These are phyloP conservation scores for Acanthosepion esculentum DNA, from an alignment of 2,888 invertebrate species.

Conservation along the genomic window DNA sequence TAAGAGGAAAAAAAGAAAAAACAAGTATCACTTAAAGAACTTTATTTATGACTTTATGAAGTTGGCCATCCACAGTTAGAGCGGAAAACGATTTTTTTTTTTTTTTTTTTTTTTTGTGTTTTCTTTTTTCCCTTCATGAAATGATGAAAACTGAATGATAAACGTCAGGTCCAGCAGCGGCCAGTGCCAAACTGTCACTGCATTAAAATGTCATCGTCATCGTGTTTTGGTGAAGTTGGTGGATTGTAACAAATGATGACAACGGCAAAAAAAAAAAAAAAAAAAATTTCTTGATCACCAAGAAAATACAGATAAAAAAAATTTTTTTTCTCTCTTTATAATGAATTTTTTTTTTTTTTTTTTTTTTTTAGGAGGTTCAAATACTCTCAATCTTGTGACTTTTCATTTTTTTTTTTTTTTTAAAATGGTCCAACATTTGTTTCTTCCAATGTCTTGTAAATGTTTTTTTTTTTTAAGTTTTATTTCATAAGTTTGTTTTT, in stretches of 20 bases:
- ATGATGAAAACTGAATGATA: conserved; percentile 50
- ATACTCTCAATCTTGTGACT: neutral
- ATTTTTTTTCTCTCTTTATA: neutral
- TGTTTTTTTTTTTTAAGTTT: neutral
- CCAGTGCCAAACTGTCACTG: neutral
- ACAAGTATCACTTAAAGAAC: neutral
- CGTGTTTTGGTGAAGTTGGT: neutral
- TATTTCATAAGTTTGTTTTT: neutral
- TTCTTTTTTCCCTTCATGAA: neutral
- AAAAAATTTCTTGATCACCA: conserved; percentile 35
- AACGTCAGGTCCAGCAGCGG: conserved; percentile 51
- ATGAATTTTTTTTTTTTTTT: too few species aligned
- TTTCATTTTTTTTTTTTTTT: neutral
- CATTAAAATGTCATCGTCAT: neutral
- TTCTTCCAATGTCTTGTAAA: neutral
- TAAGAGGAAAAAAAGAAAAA: neutral
- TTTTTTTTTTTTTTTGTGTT: neutral
- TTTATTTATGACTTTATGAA: neutral
- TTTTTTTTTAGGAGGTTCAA: neutral
- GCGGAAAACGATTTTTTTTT: conserved; percentile 22
- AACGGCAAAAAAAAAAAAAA: neutral
- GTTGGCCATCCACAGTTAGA: conserved; percentile 34
- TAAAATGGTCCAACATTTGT: neutral
- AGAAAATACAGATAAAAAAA: neutral
- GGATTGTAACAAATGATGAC: conserved; percentile 33